Evolutionary conservation across 2,113 vertebrate genomes (phyloP), one percentile per base, ranked within the genome.

Genomic region (Lepus timidus): DNA sequence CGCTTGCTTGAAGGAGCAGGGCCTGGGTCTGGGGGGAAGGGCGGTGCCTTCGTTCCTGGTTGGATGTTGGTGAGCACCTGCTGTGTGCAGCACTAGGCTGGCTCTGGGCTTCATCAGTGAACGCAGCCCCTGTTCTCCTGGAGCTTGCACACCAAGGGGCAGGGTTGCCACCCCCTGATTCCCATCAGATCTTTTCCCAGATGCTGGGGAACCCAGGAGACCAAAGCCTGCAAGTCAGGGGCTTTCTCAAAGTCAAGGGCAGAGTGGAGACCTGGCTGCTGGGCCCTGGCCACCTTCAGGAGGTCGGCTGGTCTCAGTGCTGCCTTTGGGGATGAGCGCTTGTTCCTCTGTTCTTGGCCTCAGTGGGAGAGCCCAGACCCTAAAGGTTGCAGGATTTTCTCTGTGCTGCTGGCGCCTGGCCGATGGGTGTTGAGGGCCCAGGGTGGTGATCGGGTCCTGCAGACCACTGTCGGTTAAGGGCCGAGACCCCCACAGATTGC

Each of bases 31-130:
- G 82, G 82, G 73, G 20, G 81, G 16, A 23, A 2, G 71, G 17
- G 31, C 1, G 4, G 10, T 9, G 11, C 39, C 1, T n/a, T 33
- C 12, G 9, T 31, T 76, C 49, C 1, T 9, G 13, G 6, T 13
- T 13, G 29, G 68, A 1, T 51, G 8, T 82, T 61, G 71, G 62
- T 3, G 51, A 22, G 12, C 3, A 1, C 31, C 52, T 79, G 31
- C 76, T 64, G 0, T 33, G 52, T 4, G 29, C 33, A 39, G 78
- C 17, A 4, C 44, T 7, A 0, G 29, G 55, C 55, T 58, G 61
- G 33, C 51, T 29, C 31, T 16, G 0, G 36, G 36, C 36, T 11
- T 25, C 68, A 51, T 27, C 25, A 4, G 3, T 64, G 70, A 73
- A 55, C 88, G 27, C 19, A 92, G 55, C 58, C n/a, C 71, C 70